Evolutionary conservation across 2,113 vertebrate species (phyloP), one percentile per base, ranked within the genome.

Genomic region (Percina caprodes): DNA sequence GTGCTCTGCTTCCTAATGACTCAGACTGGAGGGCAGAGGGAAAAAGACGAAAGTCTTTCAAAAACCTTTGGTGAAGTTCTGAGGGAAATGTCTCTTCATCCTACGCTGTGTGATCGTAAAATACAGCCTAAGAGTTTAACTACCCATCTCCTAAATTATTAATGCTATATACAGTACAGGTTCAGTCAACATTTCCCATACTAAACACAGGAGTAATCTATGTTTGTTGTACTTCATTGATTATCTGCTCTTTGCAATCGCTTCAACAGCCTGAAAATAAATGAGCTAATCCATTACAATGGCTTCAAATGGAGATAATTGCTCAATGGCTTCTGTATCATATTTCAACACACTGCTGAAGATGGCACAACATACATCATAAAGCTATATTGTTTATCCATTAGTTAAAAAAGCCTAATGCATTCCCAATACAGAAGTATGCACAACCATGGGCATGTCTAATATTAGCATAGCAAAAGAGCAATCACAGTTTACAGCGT

Each of bases 231-330:
- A 16, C 66, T 23, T 24, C 35, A 88, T 83, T 69, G 86, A 87
- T 90, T 80, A 74, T 51, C 42, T 82, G 70, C 61, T 69, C 62
- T 42, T 62, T 24, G 61, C 63, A 54, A 79, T 85, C 60, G n/a
- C 67, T 84, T 81, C 58, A 67, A 62, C 23, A 16, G 85, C 42
- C 85, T 80, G 69, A 72, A 83, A 86, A 84, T 83, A 86, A 74
- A 88, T 8, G 1, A 75, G 74, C 62, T 63, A 39, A 82, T 80
- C 45, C 69, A 79, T 80, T 78, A 59, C 19, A 62, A 24, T 16
- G 72, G 2, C 69, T 77, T 82, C 46, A 70, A 62, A 79, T 66
- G 68, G 79, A 80, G 85, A 67, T 85, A 89, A 92, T 79, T 77
- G 71, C 49, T 59, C 71, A 23, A 46, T 35, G 1, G 65, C 52